Base-by-base conservation (phyloP, 2,113 vertebrate species). In the Pollimyrus isidori region DNA sequence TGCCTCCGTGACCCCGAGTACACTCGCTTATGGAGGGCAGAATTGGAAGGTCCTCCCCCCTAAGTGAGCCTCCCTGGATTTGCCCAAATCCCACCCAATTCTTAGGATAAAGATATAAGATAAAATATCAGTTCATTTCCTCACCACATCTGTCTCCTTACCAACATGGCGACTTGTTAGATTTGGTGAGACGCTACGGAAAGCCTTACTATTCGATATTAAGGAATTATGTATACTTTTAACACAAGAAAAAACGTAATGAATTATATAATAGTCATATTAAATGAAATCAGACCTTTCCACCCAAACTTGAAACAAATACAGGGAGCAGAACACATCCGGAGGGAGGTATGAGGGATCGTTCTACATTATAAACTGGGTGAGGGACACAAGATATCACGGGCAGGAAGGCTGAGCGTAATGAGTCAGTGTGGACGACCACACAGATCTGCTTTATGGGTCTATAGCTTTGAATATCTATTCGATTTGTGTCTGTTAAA, bases 401-500 rank as follows among this genome's bases (percentile, higher is more conserved):
- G 15, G 42, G n/a, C 30, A 21, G 53, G 39, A 87, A 58, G 53
- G 21, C 35, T 53, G 35, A 42, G 39, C n/a, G 7, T 48, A 87
- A 62, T 56, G 58, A 87, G 35, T 4, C 52, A 13, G 35, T 65
- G 87, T 65, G 56, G 35, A 65, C 52, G 26, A 87, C 30, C 87
- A 87, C 30, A 46, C 56, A n/a, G 52, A 62, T 45, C 35, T 87
- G 53, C 56, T 87, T 65, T 65, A 46, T 62, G 52, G 87, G 56
- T 39, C 53, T 21, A n/a, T 62, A 88, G 42, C 35, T 88, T 88
- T 69, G 52, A 87, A 65, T 87, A 45, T 73, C 87, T 88, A 88
- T 88, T 73, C 56, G 42, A 73, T 91, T 90, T 90, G 53, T 82
- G 88, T 90, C 85, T 89, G 23, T 46, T 84, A 62, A 69, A 89